Evolutionary conservation across 2,113 vertebrate species (phyloP).

Genomic region (Apodemus speciosus): DNA sequence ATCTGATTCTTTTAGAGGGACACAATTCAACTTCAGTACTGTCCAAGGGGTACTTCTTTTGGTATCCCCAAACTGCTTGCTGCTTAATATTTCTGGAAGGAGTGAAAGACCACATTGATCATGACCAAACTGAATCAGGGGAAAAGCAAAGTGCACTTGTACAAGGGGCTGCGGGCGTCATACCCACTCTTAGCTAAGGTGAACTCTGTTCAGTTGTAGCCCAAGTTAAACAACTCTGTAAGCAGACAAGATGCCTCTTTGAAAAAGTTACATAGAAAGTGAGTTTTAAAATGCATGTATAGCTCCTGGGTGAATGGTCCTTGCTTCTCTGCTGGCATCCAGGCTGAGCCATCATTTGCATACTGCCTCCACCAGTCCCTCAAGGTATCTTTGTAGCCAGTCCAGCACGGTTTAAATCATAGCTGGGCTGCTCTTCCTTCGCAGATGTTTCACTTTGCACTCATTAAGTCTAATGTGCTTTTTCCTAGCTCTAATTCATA

Average conservation of each 20-base stretch:
- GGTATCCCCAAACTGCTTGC: background rate
- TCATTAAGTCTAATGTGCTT: slow-evolving; percentile 66
- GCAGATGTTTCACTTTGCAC: slow-evolving; percentile 5
- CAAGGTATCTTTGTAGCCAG: slow-evolving; percentile 39
- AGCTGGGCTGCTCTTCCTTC: slow-evolving; percentile 21
- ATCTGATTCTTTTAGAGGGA: background rate
- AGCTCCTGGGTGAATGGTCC: background rate
- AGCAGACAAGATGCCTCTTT: background rate
- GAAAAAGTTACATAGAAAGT: background rate
- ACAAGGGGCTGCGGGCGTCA: background rate
- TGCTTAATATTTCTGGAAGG: background rate
- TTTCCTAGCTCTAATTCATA: slow-evolving; percentile 46
- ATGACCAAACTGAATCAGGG: background rate
- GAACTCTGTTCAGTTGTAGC: background rate
- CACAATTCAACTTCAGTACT: background rate
- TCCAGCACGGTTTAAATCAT: slow-evolving; percentile 59
- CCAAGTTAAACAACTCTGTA: background rate
- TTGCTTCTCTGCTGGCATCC: background rate
- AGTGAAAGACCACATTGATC: background rate
- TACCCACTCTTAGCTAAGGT: background rate
- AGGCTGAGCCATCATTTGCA: slow-evolving; percentile 2
- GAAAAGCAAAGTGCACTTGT: background rate
- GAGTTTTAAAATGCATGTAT: background rate
- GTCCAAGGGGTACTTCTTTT: background rate
- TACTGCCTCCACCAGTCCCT: slow-evolving; percentile 4